Conservation (phyloP, 2,113 vertebrate species). For the Delphinapterus leucas region DNA sequence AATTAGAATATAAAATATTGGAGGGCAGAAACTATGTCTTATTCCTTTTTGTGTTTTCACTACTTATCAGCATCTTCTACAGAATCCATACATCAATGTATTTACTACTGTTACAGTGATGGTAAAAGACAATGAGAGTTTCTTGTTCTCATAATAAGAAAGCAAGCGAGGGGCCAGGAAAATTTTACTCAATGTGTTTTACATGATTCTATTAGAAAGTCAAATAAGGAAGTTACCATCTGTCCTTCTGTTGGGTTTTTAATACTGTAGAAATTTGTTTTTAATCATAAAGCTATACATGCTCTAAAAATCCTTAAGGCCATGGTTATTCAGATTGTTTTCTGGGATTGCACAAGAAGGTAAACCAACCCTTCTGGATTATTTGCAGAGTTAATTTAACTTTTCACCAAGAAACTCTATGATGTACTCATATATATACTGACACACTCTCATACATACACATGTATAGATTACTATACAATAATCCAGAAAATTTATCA, state of each 20-base stretch:
- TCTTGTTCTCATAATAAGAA: background rate
- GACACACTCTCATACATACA: background rate
- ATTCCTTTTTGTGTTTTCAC: background rate
- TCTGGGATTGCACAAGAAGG: background rate
- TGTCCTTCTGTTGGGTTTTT: background rate
- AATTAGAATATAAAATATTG: background rate
- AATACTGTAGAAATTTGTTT: background rate
- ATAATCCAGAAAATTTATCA: background rate
- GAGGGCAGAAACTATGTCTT: background rate
- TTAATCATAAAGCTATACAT: background rate
- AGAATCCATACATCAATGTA: background rate
- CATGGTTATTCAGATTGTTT: background rate
- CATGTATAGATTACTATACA: background rate
- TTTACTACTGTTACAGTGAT: background rate
- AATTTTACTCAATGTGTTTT: background rate
- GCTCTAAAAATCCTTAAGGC: background rate
- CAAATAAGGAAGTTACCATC: background rate
- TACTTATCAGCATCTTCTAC: background rate
- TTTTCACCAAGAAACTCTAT: background rate
- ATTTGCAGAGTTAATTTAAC: slow-evolving; percentile 19
- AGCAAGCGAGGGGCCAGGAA: background rate
- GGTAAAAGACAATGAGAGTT: background rate
- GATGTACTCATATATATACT: background rate
- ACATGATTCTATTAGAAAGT: background rate
- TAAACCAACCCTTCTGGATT: background rate